These are phyloP conservation scores for Pristionchus entomophagus DNA, from an alignment of 2,888 invertebrate genomes.

Conservation along the genomic window DNA sequence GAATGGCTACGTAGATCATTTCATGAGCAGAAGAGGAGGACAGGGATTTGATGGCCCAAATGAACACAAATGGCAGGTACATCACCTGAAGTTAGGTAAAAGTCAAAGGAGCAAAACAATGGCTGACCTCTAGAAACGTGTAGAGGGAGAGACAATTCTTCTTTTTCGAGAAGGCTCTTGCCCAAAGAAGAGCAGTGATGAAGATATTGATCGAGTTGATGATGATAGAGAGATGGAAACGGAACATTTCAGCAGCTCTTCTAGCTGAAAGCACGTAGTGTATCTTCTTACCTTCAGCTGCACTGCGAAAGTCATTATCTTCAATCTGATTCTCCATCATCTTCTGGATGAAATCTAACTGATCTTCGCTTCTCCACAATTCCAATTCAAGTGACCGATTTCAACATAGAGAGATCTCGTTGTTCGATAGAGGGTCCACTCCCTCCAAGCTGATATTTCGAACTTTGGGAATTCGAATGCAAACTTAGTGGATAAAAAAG, in stretches of 20 bases:
- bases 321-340: neutral
- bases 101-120: too few relatives aligned
- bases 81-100: too few relatives aligned
- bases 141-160: neutral
- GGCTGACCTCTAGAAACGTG: neutral
- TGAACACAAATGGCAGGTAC: neutral
- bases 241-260: neutral
- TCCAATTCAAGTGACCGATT: too few relatives aligned
- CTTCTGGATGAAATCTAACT: neutral
- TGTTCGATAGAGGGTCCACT: neutral
- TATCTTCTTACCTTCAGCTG: neutral
- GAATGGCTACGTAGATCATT: neutral
- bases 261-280: neutral
- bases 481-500: neutral
- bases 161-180: neutral
- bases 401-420: too few relatives aligned
- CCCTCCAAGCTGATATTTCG: too few relatives aligned
- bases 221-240: neutral
- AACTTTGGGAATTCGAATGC: too few relatives aligned
- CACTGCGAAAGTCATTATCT: neutral
- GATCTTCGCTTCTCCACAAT: neutral
- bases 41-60: neutral
- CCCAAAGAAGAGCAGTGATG: neutral
- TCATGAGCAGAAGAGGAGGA: neutral
- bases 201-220: neutral